A percentile compares a stretch with the other conserved stretches of the same genome.
Evolutionary conservation across 2,113 vertebrate genomes (phyloP).

Genomic region (Puntigrus tetrazona): DNA sequence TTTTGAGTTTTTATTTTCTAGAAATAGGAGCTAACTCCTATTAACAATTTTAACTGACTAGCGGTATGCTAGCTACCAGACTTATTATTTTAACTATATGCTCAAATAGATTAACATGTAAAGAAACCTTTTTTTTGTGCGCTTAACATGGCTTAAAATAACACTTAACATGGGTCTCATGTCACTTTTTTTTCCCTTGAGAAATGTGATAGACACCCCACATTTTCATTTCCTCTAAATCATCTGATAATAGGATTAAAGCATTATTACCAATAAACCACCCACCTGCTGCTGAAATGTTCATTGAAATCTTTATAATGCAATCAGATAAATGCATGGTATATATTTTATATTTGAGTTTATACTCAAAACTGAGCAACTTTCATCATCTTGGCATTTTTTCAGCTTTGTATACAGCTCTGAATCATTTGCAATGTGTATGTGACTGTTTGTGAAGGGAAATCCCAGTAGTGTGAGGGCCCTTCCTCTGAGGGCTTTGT

Average conservation of each 20-base stretch:
- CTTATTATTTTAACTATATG: neutral
- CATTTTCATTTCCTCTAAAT: neutral
- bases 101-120: too few relatives aligned
- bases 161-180: too few relatives aligned
- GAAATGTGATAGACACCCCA: neutral
- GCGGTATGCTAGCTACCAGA: neutral
- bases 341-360: neutral
- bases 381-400: neutral
- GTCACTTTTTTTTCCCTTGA: neutral
- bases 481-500: neutral
- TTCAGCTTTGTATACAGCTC: slow-evolving; percentile 9
- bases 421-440: neutral
- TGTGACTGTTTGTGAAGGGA: slow-evolving; percentile 12
- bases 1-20: neutral
- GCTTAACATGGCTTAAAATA: too few relatives aligned
- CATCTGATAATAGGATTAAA: neutral
- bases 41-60: neutral
- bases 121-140: too few relatives aligned
- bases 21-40: neutral
- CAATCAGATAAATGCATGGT: neutral
- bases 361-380: too few relatives aligned
- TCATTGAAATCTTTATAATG: neutral
- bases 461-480: slow-evolving; percentile 17
- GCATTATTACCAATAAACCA: neutral
- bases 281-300: neutral